phyloP scores from a whole-genome alignment of 2,888 invertebrate genomes.

The Papilio gigon region DNA sequence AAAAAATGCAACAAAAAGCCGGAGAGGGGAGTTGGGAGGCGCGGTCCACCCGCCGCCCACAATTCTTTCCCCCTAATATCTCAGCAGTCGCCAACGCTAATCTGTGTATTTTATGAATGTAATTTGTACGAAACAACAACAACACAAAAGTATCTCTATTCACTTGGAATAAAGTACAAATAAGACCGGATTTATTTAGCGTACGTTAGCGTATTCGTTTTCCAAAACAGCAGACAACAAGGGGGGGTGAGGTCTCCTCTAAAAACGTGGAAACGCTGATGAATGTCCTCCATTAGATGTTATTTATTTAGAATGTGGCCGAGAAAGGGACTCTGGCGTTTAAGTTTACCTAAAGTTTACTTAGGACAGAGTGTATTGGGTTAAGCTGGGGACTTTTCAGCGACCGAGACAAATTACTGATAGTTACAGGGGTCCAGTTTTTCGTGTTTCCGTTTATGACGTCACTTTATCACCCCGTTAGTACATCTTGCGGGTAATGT shows the following conservation, averaged over 20 bases:
- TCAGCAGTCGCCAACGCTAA: constrained; percentile 79
- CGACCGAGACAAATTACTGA: constrained; percentile 70
- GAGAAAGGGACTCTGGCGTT: constrained; percentile 76
- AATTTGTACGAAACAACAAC: constrained; percentile 57
- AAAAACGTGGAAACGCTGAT: constrained; percentile 83
- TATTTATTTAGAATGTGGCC: constrained; percentile 83
- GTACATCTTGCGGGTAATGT: constrained; percentile 49
- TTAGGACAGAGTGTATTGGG: constrained; percentile 80
- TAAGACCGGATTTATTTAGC: constrained; percentile 46
- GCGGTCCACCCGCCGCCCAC: constrained; percentile 61
- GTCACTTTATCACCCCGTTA: constrained; percentile 69
- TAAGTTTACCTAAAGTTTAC: constrained; percentile 81
- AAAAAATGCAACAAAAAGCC: constrained; percentile 79
- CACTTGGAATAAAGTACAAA: constrained; percentile 45
- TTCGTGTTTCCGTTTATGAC: constrained; percentile 74
- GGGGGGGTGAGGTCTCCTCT: constrained; percentile 75
- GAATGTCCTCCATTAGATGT: constrained; percentile 83
- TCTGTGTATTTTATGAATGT: constrained; percentile 73
- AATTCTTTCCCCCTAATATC: constrained; percentile 67
- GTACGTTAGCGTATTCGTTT: constrained; percentile 62
- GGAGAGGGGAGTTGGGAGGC: constrained; percentile 71
- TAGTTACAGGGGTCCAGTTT: constrained; percentile 79
- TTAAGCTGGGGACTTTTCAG: constrained; percentile 77
- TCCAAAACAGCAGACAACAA: constrained; percentile 71
- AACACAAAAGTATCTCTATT: constrained; percentile 51